Conservation (phyloP, 2,888 invertebrate species). For the Eupithecia subumbrata region DNA sequence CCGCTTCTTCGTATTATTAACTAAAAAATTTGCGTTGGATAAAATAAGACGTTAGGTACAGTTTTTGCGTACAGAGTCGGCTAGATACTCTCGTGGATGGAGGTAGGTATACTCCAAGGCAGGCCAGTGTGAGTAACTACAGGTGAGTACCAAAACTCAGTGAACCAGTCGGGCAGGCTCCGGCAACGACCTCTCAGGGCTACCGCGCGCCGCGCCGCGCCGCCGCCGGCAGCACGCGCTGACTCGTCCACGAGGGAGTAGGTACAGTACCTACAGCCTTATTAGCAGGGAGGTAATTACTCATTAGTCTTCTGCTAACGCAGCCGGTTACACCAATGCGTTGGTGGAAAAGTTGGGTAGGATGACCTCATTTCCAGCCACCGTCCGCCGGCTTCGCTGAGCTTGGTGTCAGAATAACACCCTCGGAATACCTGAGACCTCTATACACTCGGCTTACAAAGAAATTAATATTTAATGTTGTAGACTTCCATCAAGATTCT, state of each 20-base stretch:
- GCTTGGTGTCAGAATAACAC: background rate
- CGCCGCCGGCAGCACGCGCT: background rate
- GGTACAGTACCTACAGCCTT: background rate
- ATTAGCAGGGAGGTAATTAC: slow-evolving; percentile 1
- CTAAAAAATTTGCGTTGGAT: no score
- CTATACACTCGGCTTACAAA: background rate
- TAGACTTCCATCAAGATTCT: background rate
- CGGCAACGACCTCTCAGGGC: slow-evolving; percentile 33
- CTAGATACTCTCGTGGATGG: no score
- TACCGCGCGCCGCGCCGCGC: background rate
- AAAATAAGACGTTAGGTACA: no score
- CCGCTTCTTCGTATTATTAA: no score
- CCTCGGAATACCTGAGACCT: background rate
- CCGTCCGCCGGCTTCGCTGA: background rate
- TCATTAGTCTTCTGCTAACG: background rate
- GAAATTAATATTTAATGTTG: background rate
- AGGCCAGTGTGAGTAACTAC: background rate
- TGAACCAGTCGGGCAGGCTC: slow-evolving; percentile 28
- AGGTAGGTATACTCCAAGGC: no score
- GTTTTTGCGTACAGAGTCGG: no score
- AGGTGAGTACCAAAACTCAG: slow-evolving; percentile 11
- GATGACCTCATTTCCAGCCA: background rate
- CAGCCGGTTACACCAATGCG: background rate
- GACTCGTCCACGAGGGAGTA: background rate
- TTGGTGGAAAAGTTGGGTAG: background rate